Evolutionary conservation across 1,140 invertebrate genomes (phyloP).

Genomic region (Rhynchophorus ferrugineus): DNA sequence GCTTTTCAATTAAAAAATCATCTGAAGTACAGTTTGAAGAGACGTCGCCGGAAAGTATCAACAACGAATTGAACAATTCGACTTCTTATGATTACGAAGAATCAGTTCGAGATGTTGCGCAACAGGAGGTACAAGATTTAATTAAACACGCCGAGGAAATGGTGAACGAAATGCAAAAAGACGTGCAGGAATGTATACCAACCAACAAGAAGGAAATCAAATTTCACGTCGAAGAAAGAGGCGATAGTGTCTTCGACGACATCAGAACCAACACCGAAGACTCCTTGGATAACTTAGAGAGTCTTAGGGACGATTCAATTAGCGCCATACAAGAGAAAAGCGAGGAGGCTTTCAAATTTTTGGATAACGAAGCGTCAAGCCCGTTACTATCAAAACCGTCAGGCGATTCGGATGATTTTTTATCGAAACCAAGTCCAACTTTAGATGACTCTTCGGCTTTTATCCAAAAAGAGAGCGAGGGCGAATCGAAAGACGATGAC

Average conservation of each 20-base stretch:
- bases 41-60: neutral
- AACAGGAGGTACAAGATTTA: slow-evolving; percentile 32
- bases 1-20: neutral
- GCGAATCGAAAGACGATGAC: slow-evolving; percentile 17
- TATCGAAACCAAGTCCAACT: slow-evolving; percentile 1
- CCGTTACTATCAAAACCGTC: slow-evolving; percentile 11
- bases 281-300: slow-evolving; percentile 33
- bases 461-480: slow-evolving; percentile 23
- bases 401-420: slow-evolving; percentile 1
- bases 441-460: slow-evolving; percentile 11
- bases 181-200: neutral
- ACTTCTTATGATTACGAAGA: slow-evolving; percentile 6
- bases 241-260: slow-evolving; percentile 28
- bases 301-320: slow-evolving; percentile 32
- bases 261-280: slow-evolving; percentile 28
- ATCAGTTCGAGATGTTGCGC: slow-evolving; percentile 26
- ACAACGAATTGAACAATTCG: neutral
- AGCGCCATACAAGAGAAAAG: slow-evolving; percentile 33
- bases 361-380: slow-evolving; percentile 37
- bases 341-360: slow-evolving; percentile 38
- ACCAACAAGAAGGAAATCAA: slow-evolving; percentile 20
- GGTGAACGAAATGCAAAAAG: slow-evolving; percentile 27
- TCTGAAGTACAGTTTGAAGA: slow-evolving; percentile 6
- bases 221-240: slow-evolving; percentile 19
- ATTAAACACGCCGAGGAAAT: slow-evolving; percentile 33